Base-by-base conservation (phyloP, 1,140 invertebrate genomes). In the Alviniconcha marisindica region DNA sequence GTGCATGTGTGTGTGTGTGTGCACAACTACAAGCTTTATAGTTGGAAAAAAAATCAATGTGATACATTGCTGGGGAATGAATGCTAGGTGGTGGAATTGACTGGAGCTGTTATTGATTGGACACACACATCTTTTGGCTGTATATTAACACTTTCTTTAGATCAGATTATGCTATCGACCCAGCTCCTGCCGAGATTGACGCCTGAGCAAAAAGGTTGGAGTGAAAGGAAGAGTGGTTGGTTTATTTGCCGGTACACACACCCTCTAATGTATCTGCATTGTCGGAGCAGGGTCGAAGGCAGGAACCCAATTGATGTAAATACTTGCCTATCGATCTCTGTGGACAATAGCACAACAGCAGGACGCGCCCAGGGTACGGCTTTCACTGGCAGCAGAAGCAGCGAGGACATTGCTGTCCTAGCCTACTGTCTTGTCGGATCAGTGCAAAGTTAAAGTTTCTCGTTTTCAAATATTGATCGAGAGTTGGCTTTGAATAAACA, bases 271-370 rank as follows among this genome's bases (percentile, higher is more conserved):
- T 83, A 83, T 71, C 82, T 48, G 38, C 60, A 78, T 83, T 79
- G 77, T 79, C 54, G 33, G 24, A 48, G 44, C 44, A 10, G 42
- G 40, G 42, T 56, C 33, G 38, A 60, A 38, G 14, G 36, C 76
- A 78, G 82, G 82, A 83, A 77, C 36, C 56, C 44, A 42, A 78
- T 77, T 79, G 76, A 83, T 83, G 82, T 83, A 79, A 78, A 79
- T 83, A 73, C 56, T 36, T 78, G 82, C 40, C 42, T 54, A 83
- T 83, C 77, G 82, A 83, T 83, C 74, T 38, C 56, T 28, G 56
- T 21, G 60, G 77, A 83, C 82, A 83, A 83, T 83, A 76, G 63
- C 44, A 83, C 77, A 76, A 77, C 63, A 69, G 31, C 40, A 38
- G 40, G 78, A 44, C 42, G 40, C 31, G 38, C 42, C 73, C 73